phyloP scores from a whole-genome alignment of 2,797 vertebrate species.

The Rhabdomys pumilio region DNA sequence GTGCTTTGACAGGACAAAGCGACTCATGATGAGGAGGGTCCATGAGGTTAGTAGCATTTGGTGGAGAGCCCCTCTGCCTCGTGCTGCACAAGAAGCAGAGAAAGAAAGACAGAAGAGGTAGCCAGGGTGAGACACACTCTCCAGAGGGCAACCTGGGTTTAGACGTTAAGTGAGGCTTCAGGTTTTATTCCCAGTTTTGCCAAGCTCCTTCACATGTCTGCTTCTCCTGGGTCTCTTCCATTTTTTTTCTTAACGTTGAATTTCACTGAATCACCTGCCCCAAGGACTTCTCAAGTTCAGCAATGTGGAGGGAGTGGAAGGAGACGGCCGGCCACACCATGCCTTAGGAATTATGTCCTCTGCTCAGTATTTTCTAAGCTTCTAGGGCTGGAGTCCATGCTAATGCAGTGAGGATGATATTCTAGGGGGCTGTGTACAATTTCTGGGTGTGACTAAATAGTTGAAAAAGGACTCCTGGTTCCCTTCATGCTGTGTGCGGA shows the following conservation, averaged over 20 bases:
- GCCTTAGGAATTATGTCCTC: background rate
- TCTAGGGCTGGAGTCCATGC: background rate
- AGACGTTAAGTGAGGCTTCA: background rate
- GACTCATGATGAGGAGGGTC: too few species aligned
- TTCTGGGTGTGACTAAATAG: background rate
- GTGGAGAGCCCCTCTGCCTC: background rate
- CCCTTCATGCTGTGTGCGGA: background rate
- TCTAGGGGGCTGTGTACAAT: background rate
- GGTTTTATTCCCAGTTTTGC: accelerated
- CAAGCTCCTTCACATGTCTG: background rate
- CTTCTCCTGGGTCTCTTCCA: background rate
- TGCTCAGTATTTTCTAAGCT: background rate
- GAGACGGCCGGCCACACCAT: background rate
- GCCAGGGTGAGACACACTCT: background rate
- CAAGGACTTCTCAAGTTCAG: too few species aligned
- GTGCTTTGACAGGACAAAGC: background rate
- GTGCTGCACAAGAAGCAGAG: background rate
- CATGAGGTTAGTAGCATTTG: too few species aligned
- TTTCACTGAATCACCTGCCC: background rate
- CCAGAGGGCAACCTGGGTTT: background rate
- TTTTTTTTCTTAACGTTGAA: background rate
- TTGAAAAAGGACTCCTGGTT: background rate
- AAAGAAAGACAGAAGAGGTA: background rate
- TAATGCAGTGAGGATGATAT: too few species aligned
- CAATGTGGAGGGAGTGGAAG: accelerated